These are phyloP conservation scores for Drosophila pachea DNA, from an alignment of 1,140 invertebrate species.

Conservation along the genomic window DNA sequence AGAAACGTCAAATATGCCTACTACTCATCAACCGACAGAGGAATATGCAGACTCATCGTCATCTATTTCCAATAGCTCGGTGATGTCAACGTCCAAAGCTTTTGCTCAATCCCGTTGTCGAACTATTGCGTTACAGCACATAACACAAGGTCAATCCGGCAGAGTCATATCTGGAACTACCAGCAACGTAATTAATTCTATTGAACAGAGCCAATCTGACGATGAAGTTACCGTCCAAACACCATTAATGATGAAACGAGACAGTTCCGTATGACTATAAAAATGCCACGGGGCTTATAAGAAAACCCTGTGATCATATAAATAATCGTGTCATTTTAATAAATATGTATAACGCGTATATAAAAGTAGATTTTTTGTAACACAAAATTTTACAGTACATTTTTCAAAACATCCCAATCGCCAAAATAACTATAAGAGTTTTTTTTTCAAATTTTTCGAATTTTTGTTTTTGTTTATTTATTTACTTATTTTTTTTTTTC, in stretches of 20 bases:
- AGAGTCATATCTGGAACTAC: conserved; percentile 59
- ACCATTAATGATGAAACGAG: conserved; percentile 81
- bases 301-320: conserved; percentile 66
- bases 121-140: conserved; percentile 72
- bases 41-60: conserved; percentile 51
- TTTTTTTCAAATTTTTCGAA: conserved; percentile 1
- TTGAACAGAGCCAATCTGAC: conserved; percentile 74
- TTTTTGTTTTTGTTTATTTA: neutral
- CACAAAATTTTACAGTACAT: conserved; percentile 30
- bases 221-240: conserved; percentile 80
- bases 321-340: conserved; percentile 32
- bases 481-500: neutral
- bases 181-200: conserved; percentile 49
- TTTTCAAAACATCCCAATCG: conserved; percentile 29
- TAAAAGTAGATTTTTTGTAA: conserved; percentile 37
- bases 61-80: conserved; percentile 57
- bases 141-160: conserved; percentile 59
- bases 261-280: conserved; percentile 81
- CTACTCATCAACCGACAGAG: conserved; percentile 37
- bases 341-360: conserved; percentile 17
- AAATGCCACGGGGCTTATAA: conserved; percentile 68
- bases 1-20: conserved; percentile 54
- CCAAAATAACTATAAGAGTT: conserved; percentile 13
- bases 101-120: conserved; percentile 50
- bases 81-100: conserved; percentile 54